These are phyloP conservation scores for Rhabditoides inermis DNA, from an alignment of 2,888 invertebrate genomes.

Conservation along the genomic window DNA sequence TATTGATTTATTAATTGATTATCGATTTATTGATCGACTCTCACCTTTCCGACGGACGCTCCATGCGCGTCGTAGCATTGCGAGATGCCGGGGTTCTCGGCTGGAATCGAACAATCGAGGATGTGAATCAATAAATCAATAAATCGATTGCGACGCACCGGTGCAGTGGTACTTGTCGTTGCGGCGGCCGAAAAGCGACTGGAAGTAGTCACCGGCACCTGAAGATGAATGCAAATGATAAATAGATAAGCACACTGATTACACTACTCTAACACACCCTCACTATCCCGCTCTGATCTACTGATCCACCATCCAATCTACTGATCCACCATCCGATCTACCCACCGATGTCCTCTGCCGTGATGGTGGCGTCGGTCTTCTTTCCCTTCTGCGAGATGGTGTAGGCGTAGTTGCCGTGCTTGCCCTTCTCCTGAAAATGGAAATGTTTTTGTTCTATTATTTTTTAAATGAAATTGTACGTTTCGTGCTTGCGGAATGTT, in stretches of 20 bases:
- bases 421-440: slow-evolving; percentile 37
- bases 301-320: no score
- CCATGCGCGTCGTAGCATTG: slow-evolving; percentile 51
- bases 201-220: slow-evolving; percentile 37
- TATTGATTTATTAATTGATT: background rate
- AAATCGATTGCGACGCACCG: slow-evolving; percentile 10
- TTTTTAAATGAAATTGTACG: background rate
- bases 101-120: slow-evolving; percentile 10
- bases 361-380: slow-evolving; percentile 44
- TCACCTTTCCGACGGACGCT: slow-evolving; percentile 42
- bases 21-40: background rate
- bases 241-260: no score
- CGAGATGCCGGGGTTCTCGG: slow-evolving; percentile 50
- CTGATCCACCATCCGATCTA: no score
- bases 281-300: no score
- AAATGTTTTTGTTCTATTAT: background rate
- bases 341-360: slow-evolving; percentile 31
- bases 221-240: no score
- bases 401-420: slow-evolving; percentile 45
- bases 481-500: background rate
- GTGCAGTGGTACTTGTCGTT: slow-evolving; percentile 49
- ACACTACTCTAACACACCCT: no score
- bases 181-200: slow-evolving; percentile 44
- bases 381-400: slow-evolving; percentile 46
- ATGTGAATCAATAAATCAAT: background rate